Conservation (phyloP, 2,797 vertebrate genomes). For the Bucorvus abyssinicus region DNA sequence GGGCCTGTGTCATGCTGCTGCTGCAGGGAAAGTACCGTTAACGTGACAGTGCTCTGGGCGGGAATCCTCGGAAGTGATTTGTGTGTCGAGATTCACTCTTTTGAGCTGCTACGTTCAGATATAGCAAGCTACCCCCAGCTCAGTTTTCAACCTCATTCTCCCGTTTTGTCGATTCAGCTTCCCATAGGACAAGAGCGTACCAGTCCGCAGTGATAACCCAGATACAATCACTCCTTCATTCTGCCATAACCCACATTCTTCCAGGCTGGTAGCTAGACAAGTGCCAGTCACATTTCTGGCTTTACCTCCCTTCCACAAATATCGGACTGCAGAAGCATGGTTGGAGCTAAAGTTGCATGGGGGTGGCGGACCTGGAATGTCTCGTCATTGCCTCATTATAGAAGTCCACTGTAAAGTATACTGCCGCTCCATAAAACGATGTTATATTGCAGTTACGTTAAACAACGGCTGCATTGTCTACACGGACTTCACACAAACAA, state of each 20-base stretch:
- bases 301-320: background rate
- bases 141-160: background rate
- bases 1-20: background rate
- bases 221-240: background rate
- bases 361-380: background rate
- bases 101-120: background rate
- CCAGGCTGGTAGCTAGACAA: background rate
- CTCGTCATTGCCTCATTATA: background rate
- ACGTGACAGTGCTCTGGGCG: background rate
- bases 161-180: background rate
- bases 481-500: background rate
- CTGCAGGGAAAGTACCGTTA: accelerated
- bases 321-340: background rate
- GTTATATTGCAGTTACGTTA: background rate
- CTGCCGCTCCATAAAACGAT: background rate
- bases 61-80: background rate
- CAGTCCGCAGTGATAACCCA: background rate
- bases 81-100: background rate
- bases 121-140: background rate
- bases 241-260: background rate
- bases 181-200: background rate
- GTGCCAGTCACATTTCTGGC: background rate
- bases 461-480: background rate
- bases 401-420: background rate
- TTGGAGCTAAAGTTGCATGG: background rate